Percentiles rank a stretch among this genome's conserved stretches.
These are phyloP conservation scores for Tyria jacobaeae DNA, from an alignment of 2,888 invertebrate species.

Conservation along the genomic window DNA sequence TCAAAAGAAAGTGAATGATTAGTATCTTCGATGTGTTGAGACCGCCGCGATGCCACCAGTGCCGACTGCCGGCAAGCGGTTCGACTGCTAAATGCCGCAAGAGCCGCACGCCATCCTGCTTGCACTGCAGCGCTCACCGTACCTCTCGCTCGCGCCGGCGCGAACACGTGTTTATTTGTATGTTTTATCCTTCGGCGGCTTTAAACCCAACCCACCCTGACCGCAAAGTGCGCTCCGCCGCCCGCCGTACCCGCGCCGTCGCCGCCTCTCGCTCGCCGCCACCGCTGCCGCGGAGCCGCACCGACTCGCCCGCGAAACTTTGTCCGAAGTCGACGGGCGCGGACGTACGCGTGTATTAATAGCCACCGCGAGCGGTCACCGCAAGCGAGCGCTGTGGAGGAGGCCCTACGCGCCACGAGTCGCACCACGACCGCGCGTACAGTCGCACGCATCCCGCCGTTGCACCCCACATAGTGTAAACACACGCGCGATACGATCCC, in stretches of 20 bases:
- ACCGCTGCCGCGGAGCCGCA: constrained; percentile 77
- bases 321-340: constrained; percentile 85
- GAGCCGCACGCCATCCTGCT: constrained; percentile 76
- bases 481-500: constrained; percentile 46
- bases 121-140: constrained; percentile 69
- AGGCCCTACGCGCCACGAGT: constrained; percentile 65
- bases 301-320: constrained; percentile 84
- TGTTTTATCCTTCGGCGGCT: constrained; percentile 89
- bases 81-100: constrained; percentile 85
- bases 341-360: constrained; percentile 85
- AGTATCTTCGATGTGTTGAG: constrained; percentile 16
- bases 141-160: constrained; percentile 87
- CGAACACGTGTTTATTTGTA: constrained; percentile 88
- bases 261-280: constrained; percentile 81
- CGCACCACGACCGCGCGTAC: constrained; percentile 63
- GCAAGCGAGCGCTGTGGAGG: constrained; percentile 63
- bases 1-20: constrained; percentile 22
- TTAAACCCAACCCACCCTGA: constrained; percentile 89
- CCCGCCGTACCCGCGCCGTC: constrained; percentile 86
- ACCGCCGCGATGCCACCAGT: constrained; percentile 32
- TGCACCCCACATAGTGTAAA: constrained; percentile 59
- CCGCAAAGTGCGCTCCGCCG: constrained; percentile 88
- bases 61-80: constrained; percentile 62
- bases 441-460: constrained; percentile 69
- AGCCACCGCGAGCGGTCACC: constrained; percentile 81